Percentiles rank a stretch among this genome's conserved stretches.
phyloP scores from a whole-genome alignment of 2,888 invertebrate species.

The Tetragonisca angustula region DNA sequence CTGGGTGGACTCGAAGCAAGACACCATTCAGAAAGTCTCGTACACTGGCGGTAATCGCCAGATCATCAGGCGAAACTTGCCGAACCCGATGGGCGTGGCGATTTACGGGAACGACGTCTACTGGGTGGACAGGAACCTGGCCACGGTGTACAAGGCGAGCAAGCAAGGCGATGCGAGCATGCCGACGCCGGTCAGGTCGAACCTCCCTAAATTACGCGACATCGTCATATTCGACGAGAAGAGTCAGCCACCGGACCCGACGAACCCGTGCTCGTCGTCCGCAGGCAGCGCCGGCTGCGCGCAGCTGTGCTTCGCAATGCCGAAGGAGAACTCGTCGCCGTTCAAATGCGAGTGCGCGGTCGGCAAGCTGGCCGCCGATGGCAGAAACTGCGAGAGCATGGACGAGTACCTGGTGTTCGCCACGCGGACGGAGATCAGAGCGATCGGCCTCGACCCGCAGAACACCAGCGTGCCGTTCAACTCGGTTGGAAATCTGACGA shows the following conservation, averaged over 20 bases:
- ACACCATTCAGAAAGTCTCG: constrained; percentile 96
- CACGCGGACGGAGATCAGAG: constrained; percentile 96
- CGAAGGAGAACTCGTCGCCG: constrained; percentile 87
- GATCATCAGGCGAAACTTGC: constrained; percentile 93
- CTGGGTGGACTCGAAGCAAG: constrained; percentile 98
- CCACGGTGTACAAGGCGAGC: constrained; percentile 92
- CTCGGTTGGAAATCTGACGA: constrained; percentile 93
- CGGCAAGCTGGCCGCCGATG: constrained; percentile 89
- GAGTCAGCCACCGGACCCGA: constrained; percentile 93
- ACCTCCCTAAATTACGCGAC: constrained; percentile 93
- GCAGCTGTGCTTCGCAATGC: constrained; percentile 97
- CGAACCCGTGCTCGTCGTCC: constrained; percentile 91
- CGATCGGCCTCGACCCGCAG: constrained; percentile 94
- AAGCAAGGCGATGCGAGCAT: constrained; percentile 90
- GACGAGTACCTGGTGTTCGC: constrained; percentile 97
- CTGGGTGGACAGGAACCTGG: constrained; percentile 97
- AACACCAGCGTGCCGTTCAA: constrained; percentile 93
- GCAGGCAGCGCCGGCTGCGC: constrained; percentile 92
- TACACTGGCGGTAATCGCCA: constrained; percentile 92
- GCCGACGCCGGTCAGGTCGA: constrained; percentile 91
- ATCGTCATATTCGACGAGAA: constrained; percentile 95
- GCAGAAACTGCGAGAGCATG: constrained; percentile 91
- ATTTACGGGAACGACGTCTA: constrained; percentile 93
- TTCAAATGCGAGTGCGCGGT: constrained; percentile 96
- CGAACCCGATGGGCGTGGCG: constrained; percentile 97